A percentile compares a stretch with the other conserved stretches of the same genome.
Conservation (phyloP, 2,888 invertebrate species). For the Mythimna lalbum region DNA sequence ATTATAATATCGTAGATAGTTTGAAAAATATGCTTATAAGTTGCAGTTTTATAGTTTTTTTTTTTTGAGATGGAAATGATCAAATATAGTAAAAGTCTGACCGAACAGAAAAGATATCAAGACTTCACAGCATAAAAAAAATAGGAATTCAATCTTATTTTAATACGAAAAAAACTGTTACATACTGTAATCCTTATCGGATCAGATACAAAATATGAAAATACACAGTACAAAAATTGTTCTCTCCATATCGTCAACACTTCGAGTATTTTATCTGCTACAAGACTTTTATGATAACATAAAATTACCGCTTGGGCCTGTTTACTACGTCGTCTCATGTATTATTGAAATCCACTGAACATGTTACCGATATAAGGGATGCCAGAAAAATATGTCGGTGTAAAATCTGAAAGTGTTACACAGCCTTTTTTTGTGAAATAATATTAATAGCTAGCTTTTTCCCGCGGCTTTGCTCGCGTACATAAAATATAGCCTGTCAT, state of each 20-base stretch:
- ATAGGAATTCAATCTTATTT: too few relatives aligned
- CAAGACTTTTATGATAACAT: constrained; percentile 54
- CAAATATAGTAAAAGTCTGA: too few relatives aligned
- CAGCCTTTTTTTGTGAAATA: constrained; percentile 8
- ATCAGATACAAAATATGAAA: not conserved
- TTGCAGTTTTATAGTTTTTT: too few relatives aligned
- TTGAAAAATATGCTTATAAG: too few relatives aligned
- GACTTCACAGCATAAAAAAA: too few relatives aligned
- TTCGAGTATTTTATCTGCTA: constrained; percentile 42
- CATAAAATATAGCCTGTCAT: too few relatives aligned
- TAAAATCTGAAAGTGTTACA: not conserved
- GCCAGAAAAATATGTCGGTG: not conserved
- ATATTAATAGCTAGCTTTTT: too few relatives aligned
- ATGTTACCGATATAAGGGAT: constrained; percentile 19
- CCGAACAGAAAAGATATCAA: too few relatives aligned
- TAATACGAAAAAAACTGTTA: too few relatives aligned
- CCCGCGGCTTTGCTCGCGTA: too few relatives aligned
- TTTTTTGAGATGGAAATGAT: too few relatives aligned
- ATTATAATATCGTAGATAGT: too few relatives aligned
- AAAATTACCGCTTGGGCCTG: constrained; percentile 51
- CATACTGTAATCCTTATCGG: not conserved
- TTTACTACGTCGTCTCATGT: constrained; percentile 54
- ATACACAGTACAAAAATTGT: constrained; percentile 8
- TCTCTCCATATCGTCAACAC: not conserved
- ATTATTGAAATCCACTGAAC: constrained; percentile 48